A percentile compares a stretch with the other conserved stretches of the same genome.
Evolutionary conservation across 2,888 invertebrate genomes (phyloP).

Genomic region (Scaptomyza reducta): DNA sequence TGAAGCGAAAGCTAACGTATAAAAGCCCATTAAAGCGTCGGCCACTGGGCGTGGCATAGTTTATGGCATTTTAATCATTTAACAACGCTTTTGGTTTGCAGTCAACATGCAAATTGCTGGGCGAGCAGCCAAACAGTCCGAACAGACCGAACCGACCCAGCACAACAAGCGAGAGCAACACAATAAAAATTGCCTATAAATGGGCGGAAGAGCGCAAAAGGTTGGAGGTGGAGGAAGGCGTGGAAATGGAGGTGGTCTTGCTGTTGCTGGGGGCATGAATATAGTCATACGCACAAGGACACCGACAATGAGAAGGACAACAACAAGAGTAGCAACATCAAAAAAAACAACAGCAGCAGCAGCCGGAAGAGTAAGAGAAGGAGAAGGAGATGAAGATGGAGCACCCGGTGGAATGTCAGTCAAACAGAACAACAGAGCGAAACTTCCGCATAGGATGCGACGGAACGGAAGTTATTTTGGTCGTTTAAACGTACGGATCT

Average conservation of each 20-base stretch:
- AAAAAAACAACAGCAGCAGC: neutral
- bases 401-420: conserved; percentile 28
- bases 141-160: conserved; percentile 33
- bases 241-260: conserved; percentile 1
- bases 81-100: conserved; percentile 67
- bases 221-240: neutral
- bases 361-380: neutral
- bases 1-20: conserved; percentile 22
- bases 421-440: conserved; percentile 69
- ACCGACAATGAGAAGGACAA: conserved; percentile 20
- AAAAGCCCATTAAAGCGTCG: conserved; percentile 54
- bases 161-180: conserved; percentile 45
- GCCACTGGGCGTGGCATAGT: conserved; percentile 58
- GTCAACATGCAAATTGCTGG: conserved; percentile 76
- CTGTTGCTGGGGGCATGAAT: conserved; percentile 29
- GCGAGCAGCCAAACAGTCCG: conserved; percentile 39
- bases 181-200: conserved; percentile 77
- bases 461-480: conserved; percentile 74
- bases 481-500: conserved; percentile 82
- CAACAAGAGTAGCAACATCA: conserved; percentile 1
- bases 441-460: conserved; percentile 75
- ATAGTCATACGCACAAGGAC: conserved; percentile 63
- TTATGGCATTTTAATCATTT: conserved; percentile 78
- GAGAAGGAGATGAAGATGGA: neutral
- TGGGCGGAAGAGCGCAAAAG: conserved; percentile 60